Percentiles rank a stretch among this genome's conserved stretches.
Evolutionary conservation across 2,797 vertebrate genomes (phyloP).

Genomic region (Falco rusticolus): DNA sequence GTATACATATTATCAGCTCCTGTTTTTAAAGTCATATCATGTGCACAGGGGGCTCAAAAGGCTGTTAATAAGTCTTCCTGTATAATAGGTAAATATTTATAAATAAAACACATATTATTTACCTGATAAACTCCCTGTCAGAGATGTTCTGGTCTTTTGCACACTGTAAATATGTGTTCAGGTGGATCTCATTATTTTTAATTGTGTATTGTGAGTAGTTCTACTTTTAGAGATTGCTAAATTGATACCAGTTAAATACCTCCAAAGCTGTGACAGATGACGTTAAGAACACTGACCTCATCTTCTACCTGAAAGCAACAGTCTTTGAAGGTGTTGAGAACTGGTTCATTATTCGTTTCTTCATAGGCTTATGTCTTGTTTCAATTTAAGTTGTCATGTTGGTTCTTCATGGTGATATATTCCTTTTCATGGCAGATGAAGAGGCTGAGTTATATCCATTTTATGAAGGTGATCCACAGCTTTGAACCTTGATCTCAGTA

Average conservation of each 20-base stretch:
- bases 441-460: constrained; percentile 10
- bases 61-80: background rate
- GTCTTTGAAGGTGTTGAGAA: background rate
- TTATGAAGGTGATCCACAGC: background rate
- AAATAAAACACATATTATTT: constrained; percentile 7
- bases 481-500: constrained; percentile 37
- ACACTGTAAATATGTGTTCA: background rate
- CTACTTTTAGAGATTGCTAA: background rate
- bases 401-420: constrained; percentile 14
- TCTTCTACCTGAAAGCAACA: constrained; percentile 1
- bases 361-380: constrained; percentile 2
- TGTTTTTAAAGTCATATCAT: background rate
- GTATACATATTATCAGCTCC: background rate
- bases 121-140: constrained; percentile 2
- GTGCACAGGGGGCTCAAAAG: background rate
- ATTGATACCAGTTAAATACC: background rate
- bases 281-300: constrained; percentile 6
- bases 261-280: background rate
- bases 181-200: constrained; percentile 12
- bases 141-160: background rate
- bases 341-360: constrained; percentile 31
- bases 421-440: background rate
- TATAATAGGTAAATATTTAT: constrained; percentile 11
- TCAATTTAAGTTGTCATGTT: constrained; percentile 44
- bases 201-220: constrained; percentile 11